Conservation (phyloP, 2,888 invertebrate species). For the Eristalis tenax region DNA sequence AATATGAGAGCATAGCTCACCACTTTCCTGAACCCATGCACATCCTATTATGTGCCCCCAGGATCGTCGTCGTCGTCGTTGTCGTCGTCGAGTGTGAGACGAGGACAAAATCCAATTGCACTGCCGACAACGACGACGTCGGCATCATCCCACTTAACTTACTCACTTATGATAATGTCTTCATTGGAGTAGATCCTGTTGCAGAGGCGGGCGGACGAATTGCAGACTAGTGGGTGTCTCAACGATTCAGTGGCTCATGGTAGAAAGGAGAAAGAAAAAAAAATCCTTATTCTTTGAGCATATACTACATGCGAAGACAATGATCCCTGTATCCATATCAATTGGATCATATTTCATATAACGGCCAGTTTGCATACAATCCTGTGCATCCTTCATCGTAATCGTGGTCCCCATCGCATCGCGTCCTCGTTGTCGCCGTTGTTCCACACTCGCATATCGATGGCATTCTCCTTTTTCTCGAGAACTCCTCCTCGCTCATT, state of each 20-base stretch:
- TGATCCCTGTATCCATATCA: constrained; percentile 65
- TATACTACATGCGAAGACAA: constrained; percentile 51
- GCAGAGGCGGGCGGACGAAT: constrained; percentile 2
- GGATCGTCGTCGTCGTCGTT: too few species aligned
- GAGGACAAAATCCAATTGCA: constrained; percentile 64
- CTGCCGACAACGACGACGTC: constrained; percentile 6
- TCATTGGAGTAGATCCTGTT: constrained; percentile 68
- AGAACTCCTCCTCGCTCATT: constrained; percentile 1
- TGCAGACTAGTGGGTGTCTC: constrained; percentile 18
- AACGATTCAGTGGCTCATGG: constrained; percentile 31
- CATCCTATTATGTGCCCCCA: constrained; percentile 50
- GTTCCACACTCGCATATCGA: neutral
- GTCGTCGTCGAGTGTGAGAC: neutral
- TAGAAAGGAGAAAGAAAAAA: neutral
- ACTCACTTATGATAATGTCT: constrained; percentile 69
- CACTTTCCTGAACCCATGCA: constrained; percentile 29
- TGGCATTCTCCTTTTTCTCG: neutral
- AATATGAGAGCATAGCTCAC: constrained; percentile 40
- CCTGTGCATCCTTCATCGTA: constrained; percentile 34
- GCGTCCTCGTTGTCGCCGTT: neutral
- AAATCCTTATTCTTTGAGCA: constrained; percentile 30
- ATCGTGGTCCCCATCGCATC: neutral
- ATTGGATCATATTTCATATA: constrained; percentile 72
- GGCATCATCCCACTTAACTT: constrained; percentile 53
- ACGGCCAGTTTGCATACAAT: constrained; percentile 65